Percentiles rank a stretch among this genome's conserved stretches.
phyloP scores from a whole-genome alignment of 1,140 invertebrate species.

The Hormaphis cornu region DNA sequence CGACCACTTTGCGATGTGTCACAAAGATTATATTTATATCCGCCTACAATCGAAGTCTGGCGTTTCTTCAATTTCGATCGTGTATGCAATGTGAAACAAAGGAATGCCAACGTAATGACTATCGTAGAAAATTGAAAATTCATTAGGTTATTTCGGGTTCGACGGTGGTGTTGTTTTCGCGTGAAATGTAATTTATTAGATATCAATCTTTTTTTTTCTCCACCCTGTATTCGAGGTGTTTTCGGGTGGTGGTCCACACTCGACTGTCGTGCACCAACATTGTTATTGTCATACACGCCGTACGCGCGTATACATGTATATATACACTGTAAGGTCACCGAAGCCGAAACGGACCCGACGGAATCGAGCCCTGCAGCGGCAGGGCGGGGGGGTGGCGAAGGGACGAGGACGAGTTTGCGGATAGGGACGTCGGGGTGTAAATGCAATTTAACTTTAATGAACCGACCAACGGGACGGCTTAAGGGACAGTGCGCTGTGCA shows the following conservation, averaged over 20 bases:
- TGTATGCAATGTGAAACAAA: not conserved
- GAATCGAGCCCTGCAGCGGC: not conserved
- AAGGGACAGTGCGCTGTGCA: not conserved
- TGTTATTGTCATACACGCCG: not conserved
- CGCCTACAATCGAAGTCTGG: too few relatives aligned
- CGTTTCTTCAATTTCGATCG: too few relatives aligned
- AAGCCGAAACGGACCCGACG: constrained; percentile 2
- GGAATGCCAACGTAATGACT: too few relatives aligned
- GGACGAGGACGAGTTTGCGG: not conserved
- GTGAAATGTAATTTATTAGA: too few relatives aligned
- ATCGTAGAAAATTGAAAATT: too few relatives aligned
- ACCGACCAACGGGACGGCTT: constrained; percentile 14
- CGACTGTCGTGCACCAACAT: not conserved
- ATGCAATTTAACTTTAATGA: constrained; percentile 32
- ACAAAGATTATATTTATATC: too few relatives aligned
- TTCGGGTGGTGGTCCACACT: not conserved
- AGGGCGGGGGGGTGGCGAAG: not conserved
- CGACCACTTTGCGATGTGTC: too few relatives aligned
- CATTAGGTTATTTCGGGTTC: too few relatives aligned
- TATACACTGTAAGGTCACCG: not conserved
- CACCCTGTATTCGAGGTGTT: too few relatives aligned
- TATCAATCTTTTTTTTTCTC: too few relatives aligned
- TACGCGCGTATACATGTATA: too few relatives aligned
- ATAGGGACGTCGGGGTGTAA: not conserved
- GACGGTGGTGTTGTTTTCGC: too few relatives aligned